Conservation (phyloP, 1,140 invertebrate species). For the Hycleus phaleratus region DNA sequence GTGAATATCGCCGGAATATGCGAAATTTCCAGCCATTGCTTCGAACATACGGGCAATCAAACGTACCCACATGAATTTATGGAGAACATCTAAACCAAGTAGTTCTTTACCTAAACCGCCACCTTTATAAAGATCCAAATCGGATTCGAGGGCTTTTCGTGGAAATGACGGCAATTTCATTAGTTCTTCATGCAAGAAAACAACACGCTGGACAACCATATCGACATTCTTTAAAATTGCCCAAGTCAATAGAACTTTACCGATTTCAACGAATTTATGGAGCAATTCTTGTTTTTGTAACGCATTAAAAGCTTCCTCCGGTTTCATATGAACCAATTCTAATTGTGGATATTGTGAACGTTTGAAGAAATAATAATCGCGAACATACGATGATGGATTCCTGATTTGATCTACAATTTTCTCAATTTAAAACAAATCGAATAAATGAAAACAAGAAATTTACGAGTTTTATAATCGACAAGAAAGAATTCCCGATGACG, state of each 20-base stretch:
- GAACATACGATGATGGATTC: slow-evolving; percentile 86
- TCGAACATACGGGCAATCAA: slow-evolving; percentile 96
- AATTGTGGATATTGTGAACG: slow-evolving; percentile 96
- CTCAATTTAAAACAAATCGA: neutral
- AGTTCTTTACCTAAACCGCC: slow-evolving; percentile 89
- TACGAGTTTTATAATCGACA: slow-evolving; percentile 96
- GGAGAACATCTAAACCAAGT: slow-evolving; percentile 88
- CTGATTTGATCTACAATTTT: slow-evolving; percentile 84
- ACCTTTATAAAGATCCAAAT: slow-evolving; percentile 86
- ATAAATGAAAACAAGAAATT: slow-evolving; percentile 38
- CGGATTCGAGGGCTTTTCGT: slow-evolving; percentile 92
- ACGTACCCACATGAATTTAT: slow-evolving; percentile 98
- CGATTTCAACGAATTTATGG: slow-evolving; percentile 95
- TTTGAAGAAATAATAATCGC: slow-evolving; percentile 99
- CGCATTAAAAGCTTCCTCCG: slow-evolving; percentile 83
- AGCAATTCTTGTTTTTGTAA: slow-evolving; percentile 87
- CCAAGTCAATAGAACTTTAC: slow-evolving; percentile 86
- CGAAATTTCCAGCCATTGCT: slow-evolving; percentile 97
- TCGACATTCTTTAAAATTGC: slow-evolving; percentile 85
- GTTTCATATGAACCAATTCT: slow-evolving; percentile 88
- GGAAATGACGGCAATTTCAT: slow-evolving; percentile 98
- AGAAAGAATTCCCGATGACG: slow-evolving; percentile 88
- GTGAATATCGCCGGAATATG: slow-evolving; percentile 94
- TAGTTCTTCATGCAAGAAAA: slow-evolving; percentile 98
- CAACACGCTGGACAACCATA: slow-evolving; percentile 87